Percentiles rank a stretch among this genome's conserved stretches.
Evolutionary conservation across 1,140 invertebrate species (phyloP).

Genomic region (Drosophila pruinosa): DNA sequence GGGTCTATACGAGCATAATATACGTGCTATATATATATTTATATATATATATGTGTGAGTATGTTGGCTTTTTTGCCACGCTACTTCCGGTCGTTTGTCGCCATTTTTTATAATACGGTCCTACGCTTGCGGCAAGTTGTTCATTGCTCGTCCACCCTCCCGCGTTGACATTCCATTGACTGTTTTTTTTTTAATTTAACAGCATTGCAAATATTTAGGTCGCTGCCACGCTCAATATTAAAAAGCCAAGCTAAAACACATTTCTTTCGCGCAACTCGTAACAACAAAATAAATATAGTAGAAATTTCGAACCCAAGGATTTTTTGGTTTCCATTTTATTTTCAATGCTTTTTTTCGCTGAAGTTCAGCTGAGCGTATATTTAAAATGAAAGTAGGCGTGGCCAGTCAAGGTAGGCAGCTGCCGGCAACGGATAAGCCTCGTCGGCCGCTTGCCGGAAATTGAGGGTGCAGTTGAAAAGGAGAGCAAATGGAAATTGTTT

Average conservation of each 20-base stretch:
- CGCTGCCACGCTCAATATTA: constrained; percentile 51
- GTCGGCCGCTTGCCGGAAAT: constrained; percentile 66
- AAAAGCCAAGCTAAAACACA: constrained; percentile 61
- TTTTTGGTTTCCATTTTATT: constrained; percentile 29
- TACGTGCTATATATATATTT: too few species aligned
- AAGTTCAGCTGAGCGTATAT: constrained; percentile 65
- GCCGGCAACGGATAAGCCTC: constrained; percentile 58
- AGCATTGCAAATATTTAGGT: constrained; percentile 73
- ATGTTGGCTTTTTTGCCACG: constrained; percentile 42
- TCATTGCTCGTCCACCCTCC: constrained; percentile 50
- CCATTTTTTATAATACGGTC: constrained; percentile 73
- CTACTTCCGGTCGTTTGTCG: constrained; percentile 77
- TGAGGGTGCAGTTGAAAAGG: constrained; percentile 44
- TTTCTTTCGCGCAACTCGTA: neutral
- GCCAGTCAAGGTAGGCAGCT: constrained; percentile 4
- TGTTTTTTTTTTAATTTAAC: constrained; percentile 64
- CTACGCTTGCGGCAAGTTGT: constrained; percentile 60
- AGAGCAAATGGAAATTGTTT: constrained; percentile 50
- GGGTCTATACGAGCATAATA: too few species aligned
- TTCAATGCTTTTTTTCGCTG: constrained; percentile 47
- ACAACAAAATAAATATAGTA: neutral
- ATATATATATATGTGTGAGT: constrained; percentile 1
- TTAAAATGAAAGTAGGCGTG: constrained; percentile 59
- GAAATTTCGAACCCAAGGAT: constrained; percentile 34
- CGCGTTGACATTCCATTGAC: constrained; percentile 15